Evolutionary conservation across 1,140 invertebrate species (phyloP).

Genomic region (Apolygus lucorum): DNA sequence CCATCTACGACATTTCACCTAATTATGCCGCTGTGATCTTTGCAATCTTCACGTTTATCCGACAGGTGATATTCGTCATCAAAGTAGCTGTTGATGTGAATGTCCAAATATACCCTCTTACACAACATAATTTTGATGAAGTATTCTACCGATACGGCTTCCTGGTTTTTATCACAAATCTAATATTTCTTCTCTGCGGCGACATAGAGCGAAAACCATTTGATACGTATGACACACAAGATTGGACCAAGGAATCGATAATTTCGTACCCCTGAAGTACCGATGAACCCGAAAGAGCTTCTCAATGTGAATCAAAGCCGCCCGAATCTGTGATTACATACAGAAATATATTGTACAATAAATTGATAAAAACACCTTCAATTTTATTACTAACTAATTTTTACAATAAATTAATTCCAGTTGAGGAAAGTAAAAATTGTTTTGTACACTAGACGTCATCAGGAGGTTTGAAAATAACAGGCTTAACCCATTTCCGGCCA

Average conservation of each 20-base stretch:
- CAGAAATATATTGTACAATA: too few species aligned
- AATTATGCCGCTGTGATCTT: background rate
- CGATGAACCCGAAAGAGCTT: too few species aligned
- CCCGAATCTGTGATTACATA: too few species aligned
- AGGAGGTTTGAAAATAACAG: too few species aligned
- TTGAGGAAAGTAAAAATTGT: too few species aligned
- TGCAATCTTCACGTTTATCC: background rate
- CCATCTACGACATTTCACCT: background rate
- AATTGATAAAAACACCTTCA: too few species aligned
- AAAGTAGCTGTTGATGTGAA: background rate
- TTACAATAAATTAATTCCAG: too few species aligned
- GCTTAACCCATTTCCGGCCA: too few species aligned
- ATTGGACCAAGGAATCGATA: background rate
- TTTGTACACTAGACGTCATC: too few species aligned
- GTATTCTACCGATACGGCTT: background rate
- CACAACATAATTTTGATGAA: background rate
- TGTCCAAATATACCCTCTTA: background rate
- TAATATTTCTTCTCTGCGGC: background rate
- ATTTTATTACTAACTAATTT: too few species aligned
- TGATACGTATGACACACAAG: background rate
- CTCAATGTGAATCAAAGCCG: too few species aligned
- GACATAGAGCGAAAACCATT: background rate
- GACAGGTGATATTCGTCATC: background rate
- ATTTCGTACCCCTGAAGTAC: background rate
- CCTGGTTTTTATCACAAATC: background rate